Conservation (phyloP, 2,113 vertebrate genomes). For the Callorhinus ursinus region DNA sequence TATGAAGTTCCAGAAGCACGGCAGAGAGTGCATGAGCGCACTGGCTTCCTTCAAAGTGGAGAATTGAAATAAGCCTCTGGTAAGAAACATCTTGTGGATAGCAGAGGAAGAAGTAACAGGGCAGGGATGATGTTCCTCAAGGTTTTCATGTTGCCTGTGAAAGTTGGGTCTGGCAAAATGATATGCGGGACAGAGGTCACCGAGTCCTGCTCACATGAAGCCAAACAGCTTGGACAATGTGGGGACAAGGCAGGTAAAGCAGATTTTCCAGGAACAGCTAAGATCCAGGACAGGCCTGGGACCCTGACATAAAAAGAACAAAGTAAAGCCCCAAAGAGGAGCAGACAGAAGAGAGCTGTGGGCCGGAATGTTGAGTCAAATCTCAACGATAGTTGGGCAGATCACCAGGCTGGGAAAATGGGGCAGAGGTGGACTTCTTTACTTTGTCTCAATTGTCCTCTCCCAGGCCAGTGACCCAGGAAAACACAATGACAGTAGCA, state of each 20-base stretch:
- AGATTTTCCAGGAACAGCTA: background rate
- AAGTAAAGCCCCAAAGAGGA: background rate
- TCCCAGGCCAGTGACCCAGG: constrained; percentile 18
- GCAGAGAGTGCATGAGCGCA: background rate
- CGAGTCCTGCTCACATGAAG: background rate
- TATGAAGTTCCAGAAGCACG: background rate
- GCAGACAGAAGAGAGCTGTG: background rate
- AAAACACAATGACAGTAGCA: background rate
- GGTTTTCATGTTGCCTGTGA: background rate
- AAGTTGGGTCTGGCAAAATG: background rate
- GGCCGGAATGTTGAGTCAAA: background rate
- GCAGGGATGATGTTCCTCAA: background rate
- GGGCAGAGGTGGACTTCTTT: background rate
- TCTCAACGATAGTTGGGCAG: background rate
- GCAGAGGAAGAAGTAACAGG: background rate
- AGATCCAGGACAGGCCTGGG: background rate
- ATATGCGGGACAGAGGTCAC: background rate
- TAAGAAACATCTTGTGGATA: background rate
- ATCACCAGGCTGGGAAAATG: background rate
- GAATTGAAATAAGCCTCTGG: background rate
- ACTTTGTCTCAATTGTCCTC: background rate
- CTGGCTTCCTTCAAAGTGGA: background rate
- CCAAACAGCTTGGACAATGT: background rate
- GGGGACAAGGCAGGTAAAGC: background rate
- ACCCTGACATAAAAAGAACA: background rate